phyloP scores from a whole-genome alignment of 2,888 invertebrate species.

The Dioctria rufipes region DNA sequence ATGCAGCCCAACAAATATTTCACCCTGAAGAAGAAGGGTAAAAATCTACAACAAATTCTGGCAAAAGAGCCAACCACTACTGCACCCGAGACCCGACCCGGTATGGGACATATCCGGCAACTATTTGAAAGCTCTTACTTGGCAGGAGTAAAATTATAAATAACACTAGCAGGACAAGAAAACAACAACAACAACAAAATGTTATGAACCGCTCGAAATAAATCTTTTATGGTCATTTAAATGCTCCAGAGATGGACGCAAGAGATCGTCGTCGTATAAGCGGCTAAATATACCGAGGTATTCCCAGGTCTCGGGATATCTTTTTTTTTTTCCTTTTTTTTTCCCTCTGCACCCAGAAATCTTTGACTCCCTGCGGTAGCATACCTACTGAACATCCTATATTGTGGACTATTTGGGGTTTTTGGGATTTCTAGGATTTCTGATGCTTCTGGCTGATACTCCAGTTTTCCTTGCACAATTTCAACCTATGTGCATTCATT shows the following conservation, averaged over 20 bases:
- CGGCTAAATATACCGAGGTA: conserved; percentile 21
- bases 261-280: conserved; percentile 1
- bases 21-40: not conserved
- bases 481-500: conserved; percentile 7
- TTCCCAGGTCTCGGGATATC: conserved; percentile 1
- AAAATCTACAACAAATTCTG: conserved; percentile 27
- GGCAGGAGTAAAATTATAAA: conserved; percentile 40
- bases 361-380: conserved; percentile 22
- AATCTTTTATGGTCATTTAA: conserved; percentile 53
- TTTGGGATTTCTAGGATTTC: conserved; percentile 14
- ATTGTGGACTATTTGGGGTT: conserved; percentile 39
- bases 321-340: conserved; percentile 3
- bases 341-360: conserved; percentile 12
- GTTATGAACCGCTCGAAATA: conserved; percentile 36
- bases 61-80: conserved; percentile 7
- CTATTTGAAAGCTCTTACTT: not conserved
- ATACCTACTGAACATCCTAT: not conserved
- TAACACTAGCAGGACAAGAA: not conserved
- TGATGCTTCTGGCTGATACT: conserved; percentile 9
- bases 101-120: not conserved
- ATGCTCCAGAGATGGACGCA: conserved; percentile 20
- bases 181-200: conserved; percentile 6
- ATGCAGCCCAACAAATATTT: conserved; percentile 21
- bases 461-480: not conserved
- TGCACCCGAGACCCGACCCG: not conserved